These are phyloP conservation scores for Apodemia mormo DNA, from an alignment of 2,888 invertebrate species.

Conservation along the genomic window DNA sequence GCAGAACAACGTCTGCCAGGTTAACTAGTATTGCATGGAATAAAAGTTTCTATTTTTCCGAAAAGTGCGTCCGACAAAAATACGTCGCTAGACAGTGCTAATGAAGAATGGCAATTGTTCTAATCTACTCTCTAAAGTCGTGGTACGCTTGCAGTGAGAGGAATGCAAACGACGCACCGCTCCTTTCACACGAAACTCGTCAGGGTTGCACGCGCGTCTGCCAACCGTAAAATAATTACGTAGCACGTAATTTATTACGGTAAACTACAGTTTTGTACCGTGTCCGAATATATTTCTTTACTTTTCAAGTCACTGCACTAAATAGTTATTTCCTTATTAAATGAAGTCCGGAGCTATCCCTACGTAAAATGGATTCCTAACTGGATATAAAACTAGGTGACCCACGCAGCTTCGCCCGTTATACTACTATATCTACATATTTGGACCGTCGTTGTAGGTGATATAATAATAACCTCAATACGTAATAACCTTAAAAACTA, in stretches of 20 bases:
- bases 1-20: too few relatives aligned
- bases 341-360: too few relatives aligned
- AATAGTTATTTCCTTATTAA: too few relatives aligned
- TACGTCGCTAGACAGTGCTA: conserved; percentile 59
- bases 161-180: conserved; percentile 60
- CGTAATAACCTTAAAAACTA: conserved; percentile 18
- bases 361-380: too few relatives aligned
- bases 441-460: neutral
- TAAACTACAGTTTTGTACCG: conserved; percentile 9
- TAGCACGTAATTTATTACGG: conserved; percentile 9
- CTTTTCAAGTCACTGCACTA: too few relatives aligned
- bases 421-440: neutral
- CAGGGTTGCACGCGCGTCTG: conserved; percentile 38
- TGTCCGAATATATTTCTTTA: neutral
- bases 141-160: conserved; percentile 52
- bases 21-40: too few relatives aligned
- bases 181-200: conserved; percentile 41
- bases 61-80: conserved; percentile 40
- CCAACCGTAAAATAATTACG: conserved; percentile 30
- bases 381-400: too few relatives aligned
- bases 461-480: neutral
- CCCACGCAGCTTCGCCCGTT: too few relatives aligned
- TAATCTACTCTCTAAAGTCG: conserved; percentile 62
- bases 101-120: conserved; percentile 68
- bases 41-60: neutral